Evolutionary conservation across 1,140 invertebrate species (phyloP), one percentile per base, ranked within the genome.

Genomic region (Hyles euphorbiae): DNA sequence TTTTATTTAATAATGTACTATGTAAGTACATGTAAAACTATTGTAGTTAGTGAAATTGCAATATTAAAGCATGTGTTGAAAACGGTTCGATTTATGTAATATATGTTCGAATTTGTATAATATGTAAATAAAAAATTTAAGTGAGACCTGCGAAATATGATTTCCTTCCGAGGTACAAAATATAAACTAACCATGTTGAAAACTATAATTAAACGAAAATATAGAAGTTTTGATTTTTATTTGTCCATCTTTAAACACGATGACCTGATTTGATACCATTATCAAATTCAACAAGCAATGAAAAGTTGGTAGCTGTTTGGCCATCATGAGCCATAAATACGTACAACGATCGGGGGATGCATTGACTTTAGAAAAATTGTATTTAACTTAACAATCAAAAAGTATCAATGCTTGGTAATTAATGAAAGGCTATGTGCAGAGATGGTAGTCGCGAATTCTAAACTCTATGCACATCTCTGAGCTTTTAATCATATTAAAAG

Each of bases 101-200:
- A 81, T 81, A 79, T 75, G 71, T 77, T 75, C 70, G 75, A 81
- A 83, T 80, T 40, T 88, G 85, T 87, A 88, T 83, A 64, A 87
- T 85, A 88, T 88, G 85, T 88, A 88, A 83, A 88, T 88, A 87
- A 81, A 78, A 72, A 69, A 56, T 78, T 81, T 78, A 86, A 84
- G 72, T 83, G 76, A 86, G 73, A 81, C 75, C 77, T 80, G 83
- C 82, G 80, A 87, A 80, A 85, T 88, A 87, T 87, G 75, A 86
- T 85, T 88, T 88, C 85, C 85, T 88, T 88, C 85, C 81, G 83
- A 88, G 85, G 85, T 86, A 88, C 85, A 88, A 88, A 86, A 81
- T 83, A 87, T 80, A 74, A 87, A 83, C 81, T 87, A 88, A 85
- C 85, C 85, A 88, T 88, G 85, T 88, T 88, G 82, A 88, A 81